Percentiles rank a stretch among this genome's conserved stretches.
Conservation (phyloP, 2,797 vertebrate species). For the Carduelis carduelis region DNA sequence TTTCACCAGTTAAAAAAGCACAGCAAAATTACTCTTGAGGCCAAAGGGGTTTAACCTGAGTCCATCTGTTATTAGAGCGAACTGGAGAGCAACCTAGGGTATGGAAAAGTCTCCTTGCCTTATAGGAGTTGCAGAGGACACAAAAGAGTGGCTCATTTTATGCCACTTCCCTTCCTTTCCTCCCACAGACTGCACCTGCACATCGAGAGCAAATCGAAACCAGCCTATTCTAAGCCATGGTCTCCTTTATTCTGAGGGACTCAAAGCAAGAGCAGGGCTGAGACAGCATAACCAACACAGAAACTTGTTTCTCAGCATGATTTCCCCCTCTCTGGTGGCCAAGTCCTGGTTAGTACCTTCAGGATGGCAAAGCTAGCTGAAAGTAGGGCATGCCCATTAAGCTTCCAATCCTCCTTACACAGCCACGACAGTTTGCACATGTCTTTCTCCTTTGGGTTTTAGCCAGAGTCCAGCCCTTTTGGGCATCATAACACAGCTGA, state of each 20-base stretch:
- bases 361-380: background rate
- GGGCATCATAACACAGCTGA: constrained; percentile 47
- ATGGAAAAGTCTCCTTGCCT: background rate
- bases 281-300: constrained; percentile 7
- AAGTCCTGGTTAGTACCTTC: background rate
- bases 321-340: background rate
- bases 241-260: constrained; percentile 45
- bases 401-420: background rate
- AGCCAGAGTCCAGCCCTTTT: constrained; percentile 35
- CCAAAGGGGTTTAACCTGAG: background rate
- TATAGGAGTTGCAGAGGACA: background rate
- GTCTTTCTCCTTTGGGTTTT: constrained; percentile 34
- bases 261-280: background rate
- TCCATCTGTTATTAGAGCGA: background rate
- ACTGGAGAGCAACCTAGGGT: background rate
- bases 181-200: constrained; percentile 55
- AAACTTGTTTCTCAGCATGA: background rate
- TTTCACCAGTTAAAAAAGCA: constrained; percentile 13
- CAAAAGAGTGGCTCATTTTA: background rate
- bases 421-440: background rate
- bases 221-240: constrained; percentile 23
- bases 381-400: constrained; percentile 52
- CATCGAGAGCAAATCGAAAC: constrained; percentile 28
- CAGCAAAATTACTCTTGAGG: background rate
- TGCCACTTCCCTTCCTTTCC: background rate